phyloP scores from a whole-genome alignment of 2,888 invertebrate genomes.

The Sphecodes monilicornis region DNA sequence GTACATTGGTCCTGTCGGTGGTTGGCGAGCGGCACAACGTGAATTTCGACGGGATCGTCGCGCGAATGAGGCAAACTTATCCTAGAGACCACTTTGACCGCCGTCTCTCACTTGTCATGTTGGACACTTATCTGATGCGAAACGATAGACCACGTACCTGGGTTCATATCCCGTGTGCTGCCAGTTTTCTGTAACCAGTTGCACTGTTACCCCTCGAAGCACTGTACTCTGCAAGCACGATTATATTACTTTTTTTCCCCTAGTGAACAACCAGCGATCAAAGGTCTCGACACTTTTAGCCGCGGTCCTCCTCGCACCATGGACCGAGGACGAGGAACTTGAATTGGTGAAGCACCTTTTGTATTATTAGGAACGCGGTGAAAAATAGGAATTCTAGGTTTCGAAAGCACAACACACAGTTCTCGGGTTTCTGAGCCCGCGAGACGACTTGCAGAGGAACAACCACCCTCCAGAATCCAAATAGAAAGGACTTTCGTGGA shows the following conservation, averaged over 20 bases:
- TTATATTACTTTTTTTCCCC: constrained; percentile 19
- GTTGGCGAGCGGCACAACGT: not conserved
- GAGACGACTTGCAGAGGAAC: constrained; percentile 2
- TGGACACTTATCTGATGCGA: constrained; percentile 23
- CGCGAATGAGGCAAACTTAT: not conserved
- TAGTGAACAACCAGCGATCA: constrained; percentile 28
- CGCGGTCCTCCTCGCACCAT: not conserved
- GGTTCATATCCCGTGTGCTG: constrained; percentile 82
- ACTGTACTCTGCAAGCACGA: constrained; percentile 56
- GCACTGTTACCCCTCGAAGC: constrained; percentile 60
- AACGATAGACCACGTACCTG: constrained; percentile 78
- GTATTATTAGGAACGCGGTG: constrained; percentile 41
- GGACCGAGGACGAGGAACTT: not conserved
- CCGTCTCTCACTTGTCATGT: constrained; percentile 24
- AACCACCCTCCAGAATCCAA: constrained; percentile 28
- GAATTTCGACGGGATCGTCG: not conserved
- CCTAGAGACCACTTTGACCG: constrained; percentile 7
- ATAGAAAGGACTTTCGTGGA: constrained; percentile 12
- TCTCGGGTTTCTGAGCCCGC: constrained; percentile 40
- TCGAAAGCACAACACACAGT: constrained; percentile 61
- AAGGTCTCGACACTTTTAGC: constrained; percentile 55
- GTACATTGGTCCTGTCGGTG: not conserved
- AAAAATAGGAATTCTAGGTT: constrained; percentile 39
- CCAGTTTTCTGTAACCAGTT: constrained; percentile 74
- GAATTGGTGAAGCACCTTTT: not conserved